Evolutionary conservation across 2,888 invertebrate species (phyloP), one percentile per base, ranked within the genome.

Genomic region (Eupelmus urozonus): DNA sequence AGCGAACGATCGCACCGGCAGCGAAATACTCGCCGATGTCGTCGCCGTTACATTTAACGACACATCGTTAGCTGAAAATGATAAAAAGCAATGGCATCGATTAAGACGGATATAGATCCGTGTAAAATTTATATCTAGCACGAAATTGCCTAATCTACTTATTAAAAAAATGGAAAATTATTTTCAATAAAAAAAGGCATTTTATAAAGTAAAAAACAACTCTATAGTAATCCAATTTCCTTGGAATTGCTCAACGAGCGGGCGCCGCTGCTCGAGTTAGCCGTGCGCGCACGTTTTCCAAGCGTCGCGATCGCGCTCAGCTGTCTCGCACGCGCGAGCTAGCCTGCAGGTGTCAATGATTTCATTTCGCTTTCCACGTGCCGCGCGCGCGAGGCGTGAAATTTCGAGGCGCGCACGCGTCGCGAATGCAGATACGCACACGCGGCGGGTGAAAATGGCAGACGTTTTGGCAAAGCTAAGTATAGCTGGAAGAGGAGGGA

Each of bases 1-100:
- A 69, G 88, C 85, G 82, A 89, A 90, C 76, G 85, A 84, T 75
- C 86, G 85, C 40, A 89, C 86, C 23, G 88, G 85, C 29, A 89
- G 78, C 65, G 88, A 85, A 60, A 84, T 84, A 34, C 66, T 60
- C 42, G 67, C 5, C 63, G 60, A 7, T 16, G 45, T 49, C 29
- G 86, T 79, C 60, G 85, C 82, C 27, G 80, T 60, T n/a, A n/a
- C n/a, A 59, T 84, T 84, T 78, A 81, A 72, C 55, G 85, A 76
- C 53, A 82, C 81, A 77, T 82, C 79, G 40, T 82, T 83, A 27
- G 83, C 86, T 87, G 81, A 60, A 82, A 82, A 76, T 40, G 59
- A 78, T 70, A 76, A 34, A n/a, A n/a, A n/a, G n/a, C n/a, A n/a
- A n/a, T n/a, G n/a, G n/a, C n/a, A n/a, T n/a, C n/a, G n/a, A n/a